Base-by-base conservation (phyloP, 2,797 vertebrate species). In the Syndactyla subalaris region DNA sequence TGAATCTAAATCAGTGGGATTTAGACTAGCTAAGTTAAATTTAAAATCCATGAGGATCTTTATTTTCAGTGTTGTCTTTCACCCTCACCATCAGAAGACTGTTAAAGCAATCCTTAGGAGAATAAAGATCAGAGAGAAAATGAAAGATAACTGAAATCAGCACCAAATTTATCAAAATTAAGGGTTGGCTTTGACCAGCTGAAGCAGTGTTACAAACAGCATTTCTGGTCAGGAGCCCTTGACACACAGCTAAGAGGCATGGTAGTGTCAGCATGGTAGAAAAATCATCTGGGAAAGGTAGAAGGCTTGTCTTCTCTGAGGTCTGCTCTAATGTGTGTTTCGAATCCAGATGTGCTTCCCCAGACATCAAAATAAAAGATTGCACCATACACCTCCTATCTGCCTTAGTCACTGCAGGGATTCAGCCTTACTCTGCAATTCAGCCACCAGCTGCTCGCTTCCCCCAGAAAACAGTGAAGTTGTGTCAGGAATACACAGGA, bases 211-310 rank as follows among this genome's bases (percentile, higher is more conserved):
- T n/a, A 20, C 0, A 0, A 39, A 18, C 27, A 63, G 17, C 14
- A 8, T 2, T 1, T 4, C 15, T 59, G 57, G 5, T 45, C 2
- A 0, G 38, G 59, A 79, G 2, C 13, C 15, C 27, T 54, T 2
- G 1, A 12, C 27, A 49, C 0, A 1, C 36, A 36, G 14, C 14
- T 62, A 4, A 3, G 68, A 27, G 55, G 10, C 6, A 2, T 6
- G 14, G 11, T 20, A 58, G 63, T 10, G 32, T 54, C 20, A 58
- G 29, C 7, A 6, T 1, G 4, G 32, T 32, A 4, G 27, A 55
- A 92, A 79, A 70, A 38, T 30, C 39, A 12, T 17, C 23, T 48
- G 52, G 59, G 62, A 63, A 71, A 87, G 51, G 16, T n/a, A 48
- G 32, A 38, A 49, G 14, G 7, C 7, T 73, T 54, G 2, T 4